Conservation (phyloP, 2,888 invertebrate species). For the Abscondita cerata region DNA sequence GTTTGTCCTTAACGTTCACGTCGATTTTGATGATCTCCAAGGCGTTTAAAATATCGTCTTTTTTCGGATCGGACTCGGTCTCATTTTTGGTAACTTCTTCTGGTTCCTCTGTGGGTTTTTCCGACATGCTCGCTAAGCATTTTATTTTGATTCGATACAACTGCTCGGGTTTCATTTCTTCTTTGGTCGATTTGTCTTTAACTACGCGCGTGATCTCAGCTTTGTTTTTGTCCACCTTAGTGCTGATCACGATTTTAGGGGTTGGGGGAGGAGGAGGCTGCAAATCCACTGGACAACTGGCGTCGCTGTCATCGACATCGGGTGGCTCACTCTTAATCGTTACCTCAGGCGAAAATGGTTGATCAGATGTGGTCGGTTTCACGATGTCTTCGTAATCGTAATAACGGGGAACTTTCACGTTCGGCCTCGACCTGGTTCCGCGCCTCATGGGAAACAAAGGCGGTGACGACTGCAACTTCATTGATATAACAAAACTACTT, state of each 20-base stretch:
- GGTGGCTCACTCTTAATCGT: constrained; percentile 55
- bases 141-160: constrained; percentile 27
- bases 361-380: constrained; percentile 22
- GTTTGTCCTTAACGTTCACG: neutral
- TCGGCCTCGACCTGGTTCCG: constrained; percentile 56
- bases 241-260: neutral
- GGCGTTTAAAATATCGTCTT: neutral
- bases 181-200: neutral
- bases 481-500: neutral
- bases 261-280: neutral
- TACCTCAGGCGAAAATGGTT: constrained; percentile 41
- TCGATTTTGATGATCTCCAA: constrained; percentile 9
- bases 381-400: constrained; percentile 47
- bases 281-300: neutral
- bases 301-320: constrained; percentile 47
- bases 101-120: neutral
- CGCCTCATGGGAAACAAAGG: constrained; percentile 51
- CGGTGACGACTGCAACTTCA: constrained; percentile 30
- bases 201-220: neutral
- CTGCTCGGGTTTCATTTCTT: constrained; percentile 10
- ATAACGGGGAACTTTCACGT: constrained; percentile 56
- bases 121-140: constrained; percentile 25
- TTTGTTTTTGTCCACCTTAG: no score
- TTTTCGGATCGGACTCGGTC: neutral
- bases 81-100: neutral